Evolutionary conservation across 2,113 vertebrate genomes (phyloP).

Genomic region (Thymallus thymallus): DNA sequence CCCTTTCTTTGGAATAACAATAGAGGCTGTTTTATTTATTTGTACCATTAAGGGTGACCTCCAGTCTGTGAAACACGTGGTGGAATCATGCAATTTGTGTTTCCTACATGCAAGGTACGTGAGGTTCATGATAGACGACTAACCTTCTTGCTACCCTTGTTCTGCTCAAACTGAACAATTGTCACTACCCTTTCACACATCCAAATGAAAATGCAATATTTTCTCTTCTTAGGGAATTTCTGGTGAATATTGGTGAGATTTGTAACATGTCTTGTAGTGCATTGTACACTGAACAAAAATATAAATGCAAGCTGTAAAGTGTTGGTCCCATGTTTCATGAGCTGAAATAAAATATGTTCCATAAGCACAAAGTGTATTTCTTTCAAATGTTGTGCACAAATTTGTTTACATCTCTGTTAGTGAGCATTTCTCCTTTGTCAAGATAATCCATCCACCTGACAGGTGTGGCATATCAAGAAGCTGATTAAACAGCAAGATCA

Average conservation of each 20-base stretch:
- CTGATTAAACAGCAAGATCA: too few species aligned
- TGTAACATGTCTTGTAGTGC: background rate
- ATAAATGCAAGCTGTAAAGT: too few species aligned
- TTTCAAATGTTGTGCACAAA: too few species aligned
- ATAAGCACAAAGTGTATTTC: too few species aligned
- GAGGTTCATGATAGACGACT: background rate
- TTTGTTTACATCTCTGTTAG: too few species aligned
- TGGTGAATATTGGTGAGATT: slow-evolving; percentile 15
- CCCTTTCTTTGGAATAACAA: slow-evolving; percentile 51
- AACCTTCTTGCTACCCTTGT: slow-evolving; percentile 3
- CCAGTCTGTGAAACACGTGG: slow-evolving; percentile 12
- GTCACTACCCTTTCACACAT: slow-evolving; percentile 4
- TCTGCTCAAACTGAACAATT: background rate
- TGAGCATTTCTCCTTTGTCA: too few species aligned
- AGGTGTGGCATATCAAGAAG: too few species aligned
- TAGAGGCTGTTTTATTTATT: slow-evolving; percentile 39
- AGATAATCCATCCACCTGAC: too few species aligned
- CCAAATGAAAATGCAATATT: slow-evolving; percentile 16
- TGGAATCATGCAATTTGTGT: background rate
- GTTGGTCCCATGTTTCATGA: too few species aligned
- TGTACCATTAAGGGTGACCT: slow-evolving; percentile 47
- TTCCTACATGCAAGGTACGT: background rate
- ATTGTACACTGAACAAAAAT: background rate
- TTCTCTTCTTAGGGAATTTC: slow-evolving; percentile 9
- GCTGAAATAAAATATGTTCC: too few species aligned